Base-by-base conservation (phyloP, 2,888 invertebrate genomes). In the Mayetiola destructor region DNA sequence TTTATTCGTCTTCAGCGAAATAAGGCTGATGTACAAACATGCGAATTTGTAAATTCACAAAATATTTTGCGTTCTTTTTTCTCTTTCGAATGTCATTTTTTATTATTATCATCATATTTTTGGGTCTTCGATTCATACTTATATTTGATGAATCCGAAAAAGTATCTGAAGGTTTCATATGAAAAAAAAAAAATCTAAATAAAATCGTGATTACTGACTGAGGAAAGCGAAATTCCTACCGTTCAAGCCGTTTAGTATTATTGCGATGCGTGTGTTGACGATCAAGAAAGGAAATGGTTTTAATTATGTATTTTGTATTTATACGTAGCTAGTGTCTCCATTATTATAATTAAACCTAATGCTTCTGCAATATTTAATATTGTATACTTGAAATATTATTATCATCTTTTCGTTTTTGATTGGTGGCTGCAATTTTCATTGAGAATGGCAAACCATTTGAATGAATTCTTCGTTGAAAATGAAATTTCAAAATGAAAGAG, bases 281-380 rank as follows among this genome's bases (percentile, higher is more conserved):
- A 23, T 42, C 23, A 48, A n/a, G 27, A 48, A 48, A 48, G 48
- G 48, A 48, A 48, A 48, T 48, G 27, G 48, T 27, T 48, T 48
- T 48, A 48, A 48, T 48, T 48, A 48, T 48, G 48, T 48, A 48
- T 48, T 48, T 48, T n/a, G n/a, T n/a, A n/a, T n/a, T 27, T 48
- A 48, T n/a, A 42, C 18, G 20, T 12, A 32, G 6, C 20, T 39
- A 39, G 20, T 42, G 23, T 48, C 48, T 48, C 48, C 27, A 48
- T 48, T 48, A 48, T 48, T 48, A 48, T 27, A 48, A 48, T 48
- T 48, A 48, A 48, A 48, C 23, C n/a, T 48, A 48, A 48, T 48
- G 16, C 27, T 48, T 23, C 27, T 48, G 48, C 48, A 48, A 48
- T 48, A 48, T 27, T 27, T n/a, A n/a, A n/a, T n/a, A 27, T 48